Evolutionary conservation across 2,888 invertebrate species (phyloP).

Genomic region (Alsophila aescularia): DNA sequence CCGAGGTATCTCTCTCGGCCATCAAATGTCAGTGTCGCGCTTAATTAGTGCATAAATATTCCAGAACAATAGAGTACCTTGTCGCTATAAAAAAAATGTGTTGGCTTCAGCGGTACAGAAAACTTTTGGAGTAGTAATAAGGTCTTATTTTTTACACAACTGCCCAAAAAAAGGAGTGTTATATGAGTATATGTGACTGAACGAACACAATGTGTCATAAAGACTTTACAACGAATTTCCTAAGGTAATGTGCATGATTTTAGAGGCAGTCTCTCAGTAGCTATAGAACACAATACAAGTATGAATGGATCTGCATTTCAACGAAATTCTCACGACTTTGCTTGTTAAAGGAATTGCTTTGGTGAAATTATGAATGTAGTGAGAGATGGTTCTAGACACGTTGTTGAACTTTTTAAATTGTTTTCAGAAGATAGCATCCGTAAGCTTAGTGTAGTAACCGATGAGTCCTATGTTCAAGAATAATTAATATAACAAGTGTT

Average conservation of each 20-base stretch:
- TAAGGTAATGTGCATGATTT: constrained; percentile 14
- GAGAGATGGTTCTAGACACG: constrained; percentile 9
- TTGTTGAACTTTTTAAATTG: constrained; percentile 6
- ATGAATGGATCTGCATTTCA: constrained; percentile 18
- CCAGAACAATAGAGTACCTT: constrained; percentile 7
- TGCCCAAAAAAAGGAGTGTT: no score
- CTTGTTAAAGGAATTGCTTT: constrained; percentile 18
- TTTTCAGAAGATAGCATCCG: constrained; percentile 1
- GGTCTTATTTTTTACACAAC: no score
- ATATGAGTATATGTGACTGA: no score
- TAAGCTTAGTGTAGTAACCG: not conserved
- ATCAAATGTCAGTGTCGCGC: constrained; percentile 68
- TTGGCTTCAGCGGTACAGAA: not conserved
- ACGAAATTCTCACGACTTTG: constrained; percentile 22
- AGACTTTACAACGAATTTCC: constrained; percentile 1
- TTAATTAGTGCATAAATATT: constrained; percentile 54
- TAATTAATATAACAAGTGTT: no score
- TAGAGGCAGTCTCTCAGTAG: constrained; percentile 7
- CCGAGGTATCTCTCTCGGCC: constrained; percentile 66
- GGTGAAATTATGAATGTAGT: constrained; percentile 17
- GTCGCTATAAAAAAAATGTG: constrained; percentile 3
- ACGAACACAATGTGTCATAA: constrained; percentile 23
- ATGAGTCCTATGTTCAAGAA: no score
- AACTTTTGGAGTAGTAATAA: not conserved
- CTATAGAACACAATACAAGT: constrained; percentile 18